Conservation (phyloP, 2,113 vertebrate genomes). For the Odocoileus hemionus region DNA sequence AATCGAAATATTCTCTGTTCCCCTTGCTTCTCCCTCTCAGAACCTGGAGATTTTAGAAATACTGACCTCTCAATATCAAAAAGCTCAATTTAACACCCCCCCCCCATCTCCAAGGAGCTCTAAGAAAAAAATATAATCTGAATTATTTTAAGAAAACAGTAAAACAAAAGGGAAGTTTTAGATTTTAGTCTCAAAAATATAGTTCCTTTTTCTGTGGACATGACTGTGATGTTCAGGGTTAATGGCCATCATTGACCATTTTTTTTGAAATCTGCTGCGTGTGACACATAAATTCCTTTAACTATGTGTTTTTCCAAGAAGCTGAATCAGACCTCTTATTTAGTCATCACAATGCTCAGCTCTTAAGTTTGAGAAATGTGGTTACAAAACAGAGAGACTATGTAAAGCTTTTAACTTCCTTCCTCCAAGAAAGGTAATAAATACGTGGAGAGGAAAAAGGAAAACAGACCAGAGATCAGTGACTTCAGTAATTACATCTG, state of each 20-base stretch:
- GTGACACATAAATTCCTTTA: background rate
- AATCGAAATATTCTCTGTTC: background rate
- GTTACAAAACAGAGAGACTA: background rate
- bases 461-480: background rate
- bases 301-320: background rate
- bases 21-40: background rate
- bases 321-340: background rate
- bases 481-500: background rate
- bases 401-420: background rate
- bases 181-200: background rate
- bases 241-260: background rate
- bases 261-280: background rate
- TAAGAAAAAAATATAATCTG: background rate
- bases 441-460: background rate
- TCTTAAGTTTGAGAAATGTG: background rate
- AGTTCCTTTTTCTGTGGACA: background rate
- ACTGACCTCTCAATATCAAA: background rate
- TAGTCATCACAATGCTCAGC: background rate
- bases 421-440: background rate
- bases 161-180: conserved; percentile 14
- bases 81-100: background rate
- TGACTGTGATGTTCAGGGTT: background rate
- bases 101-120: background rate
- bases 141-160: background rate
- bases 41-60: background rate